Percentiles rank a stretch among this genome's conserved stretches.
These are phyloP conservation scores for Mizuhopecten yessoensis DNA, from an alignment of 1,140 invertebrate genomes.

Conservation along the genomic window DNA sequence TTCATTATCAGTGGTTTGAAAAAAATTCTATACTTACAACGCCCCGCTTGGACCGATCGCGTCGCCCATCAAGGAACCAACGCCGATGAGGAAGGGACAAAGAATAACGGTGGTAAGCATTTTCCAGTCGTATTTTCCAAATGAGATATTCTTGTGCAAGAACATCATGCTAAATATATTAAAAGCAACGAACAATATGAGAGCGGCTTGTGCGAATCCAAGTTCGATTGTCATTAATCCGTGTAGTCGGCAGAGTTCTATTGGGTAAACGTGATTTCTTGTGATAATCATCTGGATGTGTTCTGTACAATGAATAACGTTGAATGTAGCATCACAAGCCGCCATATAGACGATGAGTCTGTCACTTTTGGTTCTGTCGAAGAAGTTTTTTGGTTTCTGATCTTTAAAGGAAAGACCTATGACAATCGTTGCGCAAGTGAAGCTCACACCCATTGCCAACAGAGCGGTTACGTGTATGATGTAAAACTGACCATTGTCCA, in stretches of 20 bases:
- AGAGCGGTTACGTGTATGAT: slow-evolving; percentile 9
- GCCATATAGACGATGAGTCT: slow-evolving; percentile 36
- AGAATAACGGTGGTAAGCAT: not conserved
- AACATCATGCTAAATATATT: slow-evolving; percentile 5
- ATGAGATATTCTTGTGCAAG: not conserved
- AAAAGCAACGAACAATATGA: slow-evolving; percentile 3
- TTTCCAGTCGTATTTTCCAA: slow-evolving; percentile 45
- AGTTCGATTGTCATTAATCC: not conserved
- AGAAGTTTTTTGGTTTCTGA: not conserved
- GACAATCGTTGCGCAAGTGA: not conserved
- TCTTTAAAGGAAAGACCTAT: slow-evolving; percentile 15
- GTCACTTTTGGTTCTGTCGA: slow-evolving; percentile 15
- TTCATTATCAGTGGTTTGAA: too few relatives aligned
- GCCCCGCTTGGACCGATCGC: slow-evolving; percentile 22
- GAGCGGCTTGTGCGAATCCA: not conserved
- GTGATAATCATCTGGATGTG: slow-evolving; percentile 45
- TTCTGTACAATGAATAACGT: not conserved
- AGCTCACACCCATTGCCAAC: not conserved
- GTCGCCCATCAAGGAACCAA: not conserved
- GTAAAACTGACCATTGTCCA: slow-evolving; percentile 43
- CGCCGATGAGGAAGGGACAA: not conserved
- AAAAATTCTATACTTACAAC: slow-evolving; percentile 46
- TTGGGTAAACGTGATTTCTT: not conserved
- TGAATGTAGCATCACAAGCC: slow-evolving; percentile 41
- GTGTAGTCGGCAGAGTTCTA: not conserved